Base-by-base conservation (phyloP, 2,888 invertebrate species). In the Apotomis betuletana region DNA sequence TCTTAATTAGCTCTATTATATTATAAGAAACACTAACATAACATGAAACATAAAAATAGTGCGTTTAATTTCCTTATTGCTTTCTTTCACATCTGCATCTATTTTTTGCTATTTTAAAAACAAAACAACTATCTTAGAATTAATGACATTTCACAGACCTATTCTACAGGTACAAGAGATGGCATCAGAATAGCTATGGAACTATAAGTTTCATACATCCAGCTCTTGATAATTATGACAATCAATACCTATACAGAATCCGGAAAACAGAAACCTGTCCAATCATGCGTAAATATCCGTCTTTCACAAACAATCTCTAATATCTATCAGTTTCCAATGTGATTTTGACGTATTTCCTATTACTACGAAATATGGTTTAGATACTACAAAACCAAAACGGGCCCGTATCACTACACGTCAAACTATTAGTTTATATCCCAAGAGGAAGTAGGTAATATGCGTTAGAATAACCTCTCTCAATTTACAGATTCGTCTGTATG, bases 11-110 rank as follows among this genome's bases (percentile, higher is more conserved):
- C 49, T 62, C 61, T 71, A 70, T 59, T 63, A 55, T 10, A 46
- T 61, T 61, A 57, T 71, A 67, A 54, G 36, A 44, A 67, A 71
- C 58, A 61, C 41, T 67, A 71, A 67, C 61, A 41, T 62, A 62
- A 62, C 46, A 38, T 70, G 13, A 38, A 69, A 69, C 67, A 36
- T 13, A 71, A 64, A 60, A 71, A 69, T 69, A 61, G 61, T 71
- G 71, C 61, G 52, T 52, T 65, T 41, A 41, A 6, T 41, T 59
- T 46, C 60, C 51, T 57, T 62, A 67, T 71, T 71, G 61, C 54
- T 70, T 67, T 64, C 38, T 58, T 46, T 15, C 55, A 54, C 12
- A 5, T 57, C 38, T 1, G 36, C 54, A 61, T 5, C n/a, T 58
- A n/a, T 58, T 49, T 38, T 46, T 62, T 67, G 4, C 15, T 27